Base-by-base conservation (phyloP, 1,140 invertebrate species). In the Pseudomyrmex flavicornis region DNA sequence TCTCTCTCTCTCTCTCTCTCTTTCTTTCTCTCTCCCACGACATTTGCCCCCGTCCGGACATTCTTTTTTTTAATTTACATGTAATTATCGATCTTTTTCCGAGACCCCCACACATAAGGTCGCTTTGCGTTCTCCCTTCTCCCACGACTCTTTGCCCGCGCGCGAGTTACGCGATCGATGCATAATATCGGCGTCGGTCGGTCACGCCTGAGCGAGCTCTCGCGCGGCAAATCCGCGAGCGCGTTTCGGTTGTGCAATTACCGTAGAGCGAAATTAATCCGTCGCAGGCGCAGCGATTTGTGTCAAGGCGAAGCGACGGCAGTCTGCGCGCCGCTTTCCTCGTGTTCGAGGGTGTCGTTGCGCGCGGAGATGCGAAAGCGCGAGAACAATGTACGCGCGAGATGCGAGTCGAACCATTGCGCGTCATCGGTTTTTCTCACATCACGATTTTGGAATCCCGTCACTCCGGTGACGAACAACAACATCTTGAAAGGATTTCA, bases 241-340 rank as follows among this genome's bases (percentile, higher is more conserved):
- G 86, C 83, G 91, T 91, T 92, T 91, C 62, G 89, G 87, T 93
- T 93, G 92, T 90, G 90, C 90, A 92, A 93, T 93, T 92, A 91
- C 58, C 56, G 52, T 86, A 82, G 85, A 90, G 91, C 91, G 90
- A 93, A 93, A 93, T 93, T 93, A 92, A 93, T 93, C 92, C 90
- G 87, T 85, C 91, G 90, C 89, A 72, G 88, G 75, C 84, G 68
- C 88, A 91, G 84, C 85, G 86, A 93, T 92, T 91, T 84, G 90
- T 94, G 93, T 94, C 93, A 93, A 93, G 93, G 93, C 89, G 73
- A 93, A 54, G 44, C 76, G 84, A 35, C 85, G 85, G 86, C 86
- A 65, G 48, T 61, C 66, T 4, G 54, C 62, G 48, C 50, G 44
- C 50, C 72, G 56, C 63, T 88, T 88, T 87, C 74, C 84, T 72